phyloP scores from a whole-genome alignment of 2,797 vertebrate species.

The Arrhamphus sclerolepis region DNA sequence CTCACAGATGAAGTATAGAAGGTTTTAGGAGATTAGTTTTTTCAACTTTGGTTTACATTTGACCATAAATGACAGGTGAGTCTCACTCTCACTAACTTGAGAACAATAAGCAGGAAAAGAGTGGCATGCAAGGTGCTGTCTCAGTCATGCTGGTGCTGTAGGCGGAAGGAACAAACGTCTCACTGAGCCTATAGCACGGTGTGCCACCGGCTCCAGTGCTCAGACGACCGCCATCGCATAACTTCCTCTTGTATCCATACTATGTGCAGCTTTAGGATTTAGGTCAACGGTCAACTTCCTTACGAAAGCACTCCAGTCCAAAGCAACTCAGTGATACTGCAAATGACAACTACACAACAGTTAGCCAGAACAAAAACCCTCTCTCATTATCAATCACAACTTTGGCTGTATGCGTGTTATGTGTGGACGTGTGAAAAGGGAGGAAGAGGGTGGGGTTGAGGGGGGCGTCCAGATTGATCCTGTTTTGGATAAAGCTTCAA shows the following conservation, averaged over 20 bases:
- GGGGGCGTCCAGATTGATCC: too few relatives aligned
- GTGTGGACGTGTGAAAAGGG: too few relatives aligned
- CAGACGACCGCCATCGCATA: conserved; percentile 41
- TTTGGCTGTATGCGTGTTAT: too few relatives aligned
- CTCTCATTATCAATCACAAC: too few relatives aligned
- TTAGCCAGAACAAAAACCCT: too few relatives aligned
- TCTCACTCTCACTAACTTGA: neutral
- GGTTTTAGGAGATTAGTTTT: too few relatives aligned
- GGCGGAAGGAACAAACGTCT: conserved; percentile 35
- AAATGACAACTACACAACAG: conserved; percentile 5
- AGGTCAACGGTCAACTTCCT: conserved; percentile 72
- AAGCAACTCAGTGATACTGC: conserved; percentile 1
- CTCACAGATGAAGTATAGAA: too few relatives aligned
- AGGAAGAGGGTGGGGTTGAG: too few relatives aligned
- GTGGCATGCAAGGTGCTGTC: conserved; percentile 35
- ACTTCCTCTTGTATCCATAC: conserved; percentile 60
- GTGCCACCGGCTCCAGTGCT: conserved; percentile 14
- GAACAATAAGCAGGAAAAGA: conserved; percentile 56
- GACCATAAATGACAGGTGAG: conserved; percentile 4
- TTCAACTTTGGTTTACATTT: neutral
- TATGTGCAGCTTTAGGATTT: conserved; percentile 54
- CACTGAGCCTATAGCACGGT: conserved; percentile 19
- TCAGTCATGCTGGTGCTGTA: conserved; percentile 17
- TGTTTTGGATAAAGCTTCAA: too few relatives aligned
- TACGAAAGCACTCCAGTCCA: conserved; percentile 22